Percentiles rank a stretch among this genome's conserved stretches.
Evolutionary conservation across 2,113 vertebrate species (phyloP).

Genomic region (Ptychochromis oligacanthus): DNA sequence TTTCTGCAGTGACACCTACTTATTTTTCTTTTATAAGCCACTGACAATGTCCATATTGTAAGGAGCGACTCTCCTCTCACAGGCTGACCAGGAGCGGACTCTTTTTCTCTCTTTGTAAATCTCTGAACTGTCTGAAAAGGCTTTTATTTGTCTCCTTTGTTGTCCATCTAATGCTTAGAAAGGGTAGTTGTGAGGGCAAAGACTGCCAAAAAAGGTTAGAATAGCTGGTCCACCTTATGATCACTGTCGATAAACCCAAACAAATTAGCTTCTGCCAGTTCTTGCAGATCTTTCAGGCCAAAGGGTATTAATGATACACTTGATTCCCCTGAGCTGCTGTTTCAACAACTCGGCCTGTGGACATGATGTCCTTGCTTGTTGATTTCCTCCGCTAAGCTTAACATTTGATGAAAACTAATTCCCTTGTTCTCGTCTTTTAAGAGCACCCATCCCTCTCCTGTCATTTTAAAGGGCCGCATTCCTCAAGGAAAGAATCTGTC

Average conservation of each 20-base stretch:
- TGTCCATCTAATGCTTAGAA: not conserved
- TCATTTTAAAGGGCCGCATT: conserved; percentile 41
- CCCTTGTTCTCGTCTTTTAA: conserved; percentile 36
- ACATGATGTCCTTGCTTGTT: not conserved
- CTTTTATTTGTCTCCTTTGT: not conserved
- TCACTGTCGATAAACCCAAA: not conserved
- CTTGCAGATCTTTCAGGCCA: not conserved
- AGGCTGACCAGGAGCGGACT: conserved; percentile 7
- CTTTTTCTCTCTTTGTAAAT: not conserved
- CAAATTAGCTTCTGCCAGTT: not conserved
- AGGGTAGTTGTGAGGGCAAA: not conserved
- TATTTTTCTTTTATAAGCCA: conserved; percentile 73
- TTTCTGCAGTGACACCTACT: conserved; percentile 72
- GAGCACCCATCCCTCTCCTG: conserved; percentile 33
- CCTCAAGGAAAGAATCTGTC: conserved; percentile 59
- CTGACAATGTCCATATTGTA: conserved; percentile 62
- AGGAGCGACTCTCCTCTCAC: conserved; percentile 4
- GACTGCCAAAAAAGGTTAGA: not conserved
- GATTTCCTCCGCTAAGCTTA: not conserved
- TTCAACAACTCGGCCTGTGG: not conserved
- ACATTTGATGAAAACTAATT: conserved; percentile 24
- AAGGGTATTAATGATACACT: not conserved
- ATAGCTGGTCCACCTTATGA: conserved; percentile 5
- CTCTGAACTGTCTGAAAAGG: conserved; percentile 2
- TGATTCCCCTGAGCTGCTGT: not conserved